Conservation (phyloP, 2,888 invertebrate genomes). For the Rapana venosa region DNA sequence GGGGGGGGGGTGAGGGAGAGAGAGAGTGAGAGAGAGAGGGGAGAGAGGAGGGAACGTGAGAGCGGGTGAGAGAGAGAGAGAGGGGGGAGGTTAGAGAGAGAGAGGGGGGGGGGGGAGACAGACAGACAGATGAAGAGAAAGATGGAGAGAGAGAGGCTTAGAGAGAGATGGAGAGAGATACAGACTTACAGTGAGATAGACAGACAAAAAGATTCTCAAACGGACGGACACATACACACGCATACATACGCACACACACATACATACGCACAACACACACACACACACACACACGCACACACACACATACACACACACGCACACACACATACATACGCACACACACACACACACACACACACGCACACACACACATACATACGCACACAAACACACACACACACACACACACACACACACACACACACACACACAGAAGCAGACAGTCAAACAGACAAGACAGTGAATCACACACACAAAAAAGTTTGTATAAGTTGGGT, state of each 20-base stretch:
- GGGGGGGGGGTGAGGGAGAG: neutral
- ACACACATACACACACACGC: neutral
- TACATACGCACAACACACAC: no score
- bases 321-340: neutral
- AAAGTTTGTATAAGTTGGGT: no score
- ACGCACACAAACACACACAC: neutral
- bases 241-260: neutral
- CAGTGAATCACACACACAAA: constrained; percentile 5
- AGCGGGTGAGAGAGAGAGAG: neutral
- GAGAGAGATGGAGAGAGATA: neutral
- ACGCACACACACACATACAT: neutral
- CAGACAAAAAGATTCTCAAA: neutral
- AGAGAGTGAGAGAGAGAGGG: neutral
- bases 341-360: neutral
- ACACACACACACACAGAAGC: constrained; percentile 12
- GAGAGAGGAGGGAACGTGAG: neutral
- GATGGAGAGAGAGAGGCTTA: neutral
- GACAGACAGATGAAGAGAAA: neutral
- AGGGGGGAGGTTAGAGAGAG: neutral
- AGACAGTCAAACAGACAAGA: neutral
- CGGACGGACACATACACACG: neutral
- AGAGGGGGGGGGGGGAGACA: neutral
- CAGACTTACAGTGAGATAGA: neutral
- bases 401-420: neutral
- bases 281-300: no score